Base-by-base conservation (phyloP, 2,113 vertebrate species). In the Nansenia antarctica region DNA sequence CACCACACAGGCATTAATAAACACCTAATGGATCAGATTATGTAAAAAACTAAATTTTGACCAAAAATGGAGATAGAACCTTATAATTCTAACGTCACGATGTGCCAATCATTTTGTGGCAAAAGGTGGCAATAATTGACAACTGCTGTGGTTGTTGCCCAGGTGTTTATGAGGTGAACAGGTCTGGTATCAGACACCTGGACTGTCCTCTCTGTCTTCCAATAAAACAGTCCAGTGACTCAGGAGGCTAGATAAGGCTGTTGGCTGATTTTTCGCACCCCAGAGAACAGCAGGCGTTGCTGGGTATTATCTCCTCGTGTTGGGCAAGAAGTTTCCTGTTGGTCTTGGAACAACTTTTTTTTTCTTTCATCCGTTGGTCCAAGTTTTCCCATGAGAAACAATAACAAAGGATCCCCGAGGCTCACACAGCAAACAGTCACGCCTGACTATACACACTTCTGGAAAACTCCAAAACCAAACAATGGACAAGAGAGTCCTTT, bases 391-490 rank as follows among this genome's bases (percentile, higher is more conserved):
- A 80, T 72, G 72, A 83, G 79, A 80, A 80, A 82, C 70, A 85
- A 82, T 78, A 78, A 82, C 42, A 64, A 72, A 39, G n/a, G 20
- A 0, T 47, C 24, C 18, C 45, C 55, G 24, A 32, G n/a, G 65
- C 26, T 35, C 70, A 45, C 72, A 79, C 42, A 29, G 79, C 76
- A 89, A 90, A 91, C 78, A 87, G 74, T 84, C 85, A 74, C 72
- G 49, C 80, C 76, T 88, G 72, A 70, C 76, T 89, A 73, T 73
- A 70, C 81, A 84, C 67, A 80, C 79, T 70, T 62, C 57, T 82
- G 35, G 67, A 76, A 73, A 76, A 73, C 75, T 62, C 67, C 60
- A 81, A 37, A 81, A 67, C 80, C 77, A 85, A 81, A 86, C 73
- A 81, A 72, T 58, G 62, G 76, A 86, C 73, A 81, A 72, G 61